Conservation (phyloP, 1,140 invertebrate genomes). For the Drosophila punjabiensis region DNA sequence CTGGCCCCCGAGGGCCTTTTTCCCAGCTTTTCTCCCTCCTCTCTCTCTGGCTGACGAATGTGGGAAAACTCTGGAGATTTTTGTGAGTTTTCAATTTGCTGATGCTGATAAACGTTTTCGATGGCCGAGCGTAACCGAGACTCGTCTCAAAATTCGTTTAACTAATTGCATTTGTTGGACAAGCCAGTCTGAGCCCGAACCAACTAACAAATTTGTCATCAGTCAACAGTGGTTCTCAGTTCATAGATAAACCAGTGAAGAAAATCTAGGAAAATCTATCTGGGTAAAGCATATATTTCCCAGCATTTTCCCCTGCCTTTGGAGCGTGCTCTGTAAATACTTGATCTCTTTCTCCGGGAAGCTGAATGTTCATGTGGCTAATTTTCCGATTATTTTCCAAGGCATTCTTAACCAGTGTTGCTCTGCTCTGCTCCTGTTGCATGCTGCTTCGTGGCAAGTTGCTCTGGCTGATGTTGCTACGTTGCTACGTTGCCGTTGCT, state of each 20-base stretch:
- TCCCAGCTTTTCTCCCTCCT: slow-evolving; percentile 36
- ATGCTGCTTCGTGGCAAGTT: neutral
- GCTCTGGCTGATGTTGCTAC: slow-evolving; percentile 2
- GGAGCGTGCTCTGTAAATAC: neutral
- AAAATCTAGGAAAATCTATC: neutral
- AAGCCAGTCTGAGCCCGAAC: slow-evolving; percentile 13
- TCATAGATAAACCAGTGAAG: neutral
- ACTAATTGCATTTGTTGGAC: slow-evolving; percentile 58
- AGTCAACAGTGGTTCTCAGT: slow-evolving; percentile 35
- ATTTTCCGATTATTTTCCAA: neutral
- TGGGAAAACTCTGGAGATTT: slow-evolving; percentile 58
- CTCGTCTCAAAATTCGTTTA: slow-evolving; percentile 42
- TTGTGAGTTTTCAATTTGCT: slow-evolving; percentile 54
- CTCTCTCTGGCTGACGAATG: slow-evolving; percentile 59
- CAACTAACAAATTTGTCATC: slow-evolving; percentile 64
- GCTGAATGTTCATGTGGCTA: neutral
- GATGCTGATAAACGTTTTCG: slow-evolving; percentile 54
- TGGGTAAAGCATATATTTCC: neutral
- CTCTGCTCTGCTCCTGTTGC: neutral
- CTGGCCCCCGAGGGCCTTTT: slow-evolving; percentile 62
- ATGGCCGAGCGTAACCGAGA: slow-evolving; percentile 38
- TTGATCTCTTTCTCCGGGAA: neutral
- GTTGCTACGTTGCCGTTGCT: no score
- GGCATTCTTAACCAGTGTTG: slow-evolving; percentile 29
- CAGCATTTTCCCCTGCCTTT: neutral